A percentile compares a stretch with the other conserved stretches of the same genome.
phyloP scores from a whole-genome alignment of 2,888 invertebrate species.

The Ochlodes sylvanus region DNA sequence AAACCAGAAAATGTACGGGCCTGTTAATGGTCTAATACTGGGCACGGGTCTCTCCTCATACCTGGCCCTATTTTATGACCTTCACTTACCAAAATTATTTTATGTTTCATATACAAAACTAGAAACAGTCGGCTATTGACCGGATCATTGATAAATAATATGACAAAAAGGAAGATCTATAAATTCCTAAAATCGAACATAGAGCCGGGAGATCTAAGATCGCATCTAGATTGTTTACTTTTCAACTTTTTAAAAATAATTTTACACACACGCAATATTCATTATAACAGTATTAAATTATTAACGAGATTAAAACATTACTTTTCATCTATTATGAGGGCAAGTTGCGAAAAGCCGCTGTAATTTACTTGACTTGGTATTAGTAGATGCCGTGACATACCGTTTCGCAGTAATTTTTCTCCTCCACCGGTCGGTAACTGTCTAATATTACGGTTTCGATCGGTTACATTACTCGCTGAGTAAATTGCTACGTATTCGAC shows the following conservation, averaged over 20 bases:
- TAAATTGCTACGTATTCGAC: conserved; percentile 12
- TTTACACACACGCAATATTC: not conserved
- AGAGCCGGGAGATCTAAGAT: too few species aligned
- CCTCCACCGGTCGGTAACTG: conserved; percentile 48
- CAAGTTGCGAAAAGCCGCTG: conserved; percentile 59
- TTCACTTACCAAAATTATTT: too few species aligned
- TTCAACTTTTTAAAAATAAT: conserved; percentile 2
- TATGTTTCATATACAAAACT: too few species aligned
- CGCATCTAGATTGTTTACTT: too few species aligned
- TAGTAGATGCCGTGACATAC: conserved; percentile 67
- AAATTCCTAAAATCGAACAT: too few species aligned
- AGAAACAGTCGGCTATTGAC: too few species aligned
- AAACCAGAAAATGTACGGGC: too few species aligned
- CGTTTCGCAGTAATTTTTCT: conserved; percentile 65
- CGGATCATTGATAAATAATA: too few species aligned
- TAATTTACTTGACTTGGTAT: conserved; percentile 58
- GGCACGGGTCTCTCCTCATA: too few species aligned
- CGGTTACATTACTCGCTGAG: conserved; percentile 48
- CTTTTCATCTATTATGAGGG: conserved; percentile 43
- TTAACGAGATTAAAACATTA: conserved; percentile 27
- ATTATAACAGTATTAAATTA: conserved; percentile 9
- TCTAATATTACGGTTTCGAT: conserved; percentile 38
- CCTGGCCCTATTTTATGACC: too few species aligned
- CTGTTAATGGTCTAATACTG: too few species aligned
- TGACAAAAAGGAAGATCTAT: too few species aligned